phyloP scores from a whole-genome alignment of 1,140 invertebrate species.

The Trachymyrmex cornetzi region DNA sequence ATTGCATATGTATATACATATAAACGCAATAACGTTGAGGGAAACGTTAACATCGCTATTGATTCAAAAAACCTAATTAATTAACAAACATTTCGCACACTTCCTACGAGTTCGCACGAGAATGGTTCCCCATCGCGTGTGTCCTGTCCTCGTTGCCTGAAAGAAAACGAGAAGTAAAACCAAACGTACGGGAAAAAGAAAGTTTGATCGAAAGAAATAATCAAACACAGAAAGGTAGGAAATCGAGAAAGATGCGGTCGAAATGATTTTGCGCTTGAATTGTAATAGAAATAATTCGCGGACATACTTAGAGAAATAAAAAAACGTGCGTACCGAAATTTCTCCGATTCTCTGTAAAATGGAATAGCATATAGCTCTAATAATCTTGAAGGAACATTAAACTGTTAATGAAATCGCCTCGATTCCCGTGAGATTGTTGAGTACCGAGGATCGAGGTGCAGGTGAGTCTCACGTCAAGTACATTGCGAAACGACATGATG shows the following conservation, averaged over 20 bases:
- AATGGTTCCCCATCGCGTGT: neutral
- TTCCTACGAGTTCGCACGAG: neutral
- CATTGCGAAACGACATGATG: neutral
- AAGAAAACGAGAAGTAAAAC: neutral
- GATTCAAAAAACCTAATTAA: conserved; percentile 55
- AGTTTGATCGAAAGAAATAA: neutral
- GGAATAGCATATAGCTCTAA: neutral
- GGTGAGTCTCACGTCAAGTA: neutral
- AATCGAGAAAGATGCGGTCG: conserved; percentile 68
- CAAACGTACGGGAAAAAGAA: neutral
- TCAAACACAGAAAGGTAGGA: neutral
- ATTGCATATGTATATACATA: conserved; percentile 47
- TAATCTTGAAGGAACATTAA: neutral
- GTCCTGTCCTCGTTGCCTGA: neutral
- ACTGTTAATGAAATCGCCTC: conserved; percentile 22
- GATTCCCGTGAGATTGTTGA: neutral
- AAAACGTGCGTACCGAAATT: neutral
- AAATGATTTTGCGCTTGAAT: conserved; percentile 73
- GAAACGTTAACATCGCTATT: conserved; percentile 44
- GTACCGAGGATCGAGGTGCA: neutral
- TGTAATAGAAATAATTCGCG: conserved; percentile 42
- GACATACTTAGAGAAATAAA: conserved; percentile 34
- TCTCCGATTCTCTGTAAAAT: conserved; percentile 3
- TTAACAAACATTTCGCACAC: conserved; percentile 34
- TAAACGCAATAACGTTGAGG: conserved; percentile 36